Base-by-base conservation (phyloP, 2,797 vertebrate genomes). In the Arrhamphus sclerolepis region DNA sequence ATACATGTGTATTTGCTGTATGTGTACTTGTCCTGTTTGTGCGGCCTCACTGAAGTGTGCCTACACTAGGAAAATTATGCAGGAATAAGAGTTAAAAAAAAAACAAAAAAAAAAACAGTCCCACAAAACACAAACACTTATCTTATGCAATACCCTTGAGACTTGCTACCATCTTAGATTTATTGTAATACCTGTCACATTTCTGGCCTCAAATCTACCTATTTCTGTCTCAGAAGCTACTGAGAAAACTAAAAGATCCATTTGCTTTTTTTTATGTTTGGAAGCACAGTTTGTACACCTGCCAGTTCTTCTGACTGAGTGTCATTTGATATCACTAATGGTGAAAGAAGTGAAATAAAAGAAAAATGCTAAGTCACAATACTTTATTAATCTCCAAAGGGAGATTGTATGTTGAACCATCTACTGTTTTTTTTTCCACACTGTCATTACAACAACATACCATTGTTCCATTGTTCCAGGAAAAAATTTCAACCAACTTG, bases 301-400 rank as follows among this genome's bases (percentile, higher is more conserved):
- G 69, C 59, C 70, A 59, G 55, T 60, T 31, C 46, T 51, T 72
- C 65, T 71, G 65, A 80, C 74, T 65, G 18, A 4, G 48, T 34
- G 43, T 48, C 51, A 22, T 68, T 68, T 65, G 34, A 75, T 77
- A 76, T 63, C 10, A 63, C 26, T 18, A 38, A 44, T 50, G 64
- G 42, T 16, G 46, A 49, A 5, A 0, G 13, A 26, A 46, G 17
- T 6, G 8, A 24, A 21, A 14, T 28, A 55, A 19, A 7, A 38
- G 21, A 11, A 0, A n/a, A 18, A 22, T 38, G 1, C 9, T 7
- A 18, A 42, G 2, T 42, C 17, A 26, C 6, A 26, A 26, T 26
- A 26, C 24, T 3, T 26, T 2, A 26, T 26, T 26, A 26, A 26
- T 26, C 24, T n/a, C 24, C 24, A 26, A 26, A 26, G 24, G 24